Evolutionary conservation across 1,140 invertebrate species (phyloP).

Genomic region (Matsumurasca onukii): DNA sequence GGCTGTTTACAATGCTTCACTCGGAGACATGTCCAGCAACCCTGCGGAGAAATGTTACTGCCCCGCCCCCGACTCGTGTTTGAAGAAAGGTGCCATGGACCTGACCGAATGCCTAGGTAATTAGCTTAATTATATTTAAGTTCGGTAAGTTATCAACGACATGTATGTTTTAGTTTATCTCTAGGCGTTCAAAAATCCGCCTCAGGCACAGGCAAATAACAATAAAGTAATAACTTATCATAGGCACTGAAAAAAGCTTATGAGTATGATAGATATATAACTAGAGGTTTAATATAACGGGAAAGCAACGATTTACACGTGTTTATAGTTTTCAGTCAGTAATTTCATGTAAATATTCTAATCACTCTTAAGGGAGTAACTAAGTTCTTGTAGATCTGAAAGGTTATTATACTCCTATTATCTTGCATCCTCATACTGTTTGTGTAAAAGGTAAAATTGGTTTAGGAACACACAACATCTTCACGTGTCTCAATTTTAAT

Average conservation of each 20-base stretch:
- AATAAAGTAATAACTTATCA: not conserved
- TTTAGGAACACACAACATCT: no score
- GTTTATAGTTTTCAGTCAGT: no score
- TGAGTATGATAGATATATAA: not conserved
- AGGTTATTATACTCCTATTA: no score
- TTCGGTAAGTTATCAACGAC: not conserved
- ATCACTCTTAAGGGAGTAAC: no score
- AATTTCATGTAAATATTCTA: no score
- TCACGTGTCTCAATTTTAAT: no score
- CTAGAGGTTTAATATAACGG: not conserved
- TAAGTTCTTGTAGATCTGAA: no score
- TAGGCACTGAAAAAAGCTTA: not conserved
- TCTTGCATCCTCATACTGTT: no score
- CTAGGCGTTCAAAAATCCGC: not conserved
- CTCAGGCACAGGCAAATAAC: not conserved
- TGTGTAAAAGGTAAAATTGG: no score
- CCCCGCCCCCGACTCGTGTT: constrained; percentile 61
- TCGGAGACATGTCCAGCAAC: constrained; percentile 68
- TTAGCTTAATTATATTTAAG: no score
- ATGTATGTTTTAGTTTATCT: not conserved
- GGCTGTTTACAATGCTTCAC: constrained; percentile 63
- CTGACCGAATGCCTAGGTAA: constrained; percentile 51
- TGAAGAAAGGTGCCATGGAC: constrained; percentile 70
- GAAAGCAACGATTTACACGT: no score
- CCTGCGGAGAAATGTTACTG: constrained; percentile 76